Base-by-base conservation (phyloP, 1,140 invertebrate genomes). In the Callitettix versicolor region DNA sequence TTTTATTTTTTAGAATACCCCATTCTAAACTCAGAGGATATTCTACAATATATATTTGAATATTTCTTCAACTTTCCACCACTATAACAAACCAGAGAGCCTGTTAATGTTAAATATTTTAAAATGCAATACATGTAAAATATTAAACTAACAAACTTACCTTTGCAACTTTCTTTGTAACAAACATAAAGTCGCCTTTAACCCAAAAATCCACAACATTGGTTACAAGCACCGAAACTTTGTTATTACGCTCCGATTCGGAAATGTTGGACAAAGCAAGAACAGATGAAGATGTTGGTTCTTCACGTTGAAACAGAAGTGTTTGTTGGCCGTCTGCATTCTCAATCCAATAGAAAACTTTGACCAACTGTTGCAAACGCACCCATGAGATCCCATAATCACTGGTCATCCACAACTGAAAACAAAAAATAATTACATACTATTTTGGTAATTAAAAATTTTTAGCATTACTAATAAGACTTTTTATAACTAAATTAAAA, bases 171-270 rank as follows among this genome's bases (percentile, higher is more conserved):
- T 59, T 76, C 61, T 74, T 82, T 0, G 84, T 86, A 0, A 82
- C 88, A 72, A 94, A 93, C 78, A 91, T 82, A 65, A 85, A 93
- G 58, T 90, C 84, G 6, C 81, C 86, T 64, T 79, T 82, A 2
- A 91, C 76, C 66, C 87, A 82, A 69, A 94, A 90, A 62, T 92
- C 85, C 64, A 85, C 78, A 5, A 90, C 81, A 58, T 83, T 77
- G 0, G 73, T 71, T 26, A 88, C 47, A 56, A 30, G 26, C 3
- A 30, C 26, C 9, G 26, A 4, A 30, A 30, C 9, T 30, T 30
- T 30, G 9, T 9, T 30, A 30, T 30, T 30, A 22, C 54, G 20
- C 12, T 43, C 43, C 34, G 17, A 24, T 14, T 62, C 55, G 43
- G 67, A 61, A 56, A 74, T 74, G 50, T 76, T 71, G 59, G 67